These are phyloP conservation scores for Mirounga angustirostris DNA, from an alignment of 2,113 vertebrate species.

Conservation along the genomic window DNA sequence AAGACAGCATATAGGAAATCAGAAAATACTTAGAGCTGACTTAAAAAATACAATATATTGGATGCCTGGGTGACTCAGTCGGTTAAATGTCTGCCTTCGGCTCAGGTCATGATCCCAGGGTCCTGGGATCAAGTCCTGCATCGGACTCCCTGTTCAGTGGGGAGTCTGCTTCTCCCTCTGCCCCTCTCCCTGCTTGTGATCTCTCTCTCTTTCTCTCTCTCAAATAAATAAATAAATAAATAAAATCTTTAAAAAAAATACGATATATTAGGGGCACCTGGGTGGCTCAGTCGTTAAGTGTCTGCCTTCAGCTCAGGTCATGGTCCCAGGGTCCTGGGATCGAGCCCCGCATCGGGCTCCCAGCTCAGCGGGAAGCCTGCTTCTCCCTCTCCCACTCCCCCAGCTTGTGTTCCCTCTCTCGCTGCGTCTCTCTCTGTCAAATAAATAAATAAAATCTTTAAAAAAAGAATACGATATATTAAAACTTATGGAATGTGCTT, in stretches of 20 bases:
- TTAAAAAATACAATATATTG: background rate
- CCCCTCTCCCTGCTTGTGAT: background rate
- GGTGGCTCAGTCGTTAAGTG: background rate
- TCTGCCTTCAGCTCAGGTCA: background rate
- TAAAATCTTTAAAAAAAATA: background rate
- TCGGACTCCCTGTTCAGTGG: background rate
- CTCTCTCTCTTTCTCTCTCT: background rate
- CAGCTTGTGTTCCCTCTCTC: background rate
- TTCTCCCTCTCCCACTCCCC: background rate
- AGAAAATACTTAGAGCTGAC: background rate
- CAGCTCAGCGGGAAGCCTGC: background rate
- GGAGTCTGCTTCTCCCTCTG: background rate
- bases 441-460: too few species aligned
- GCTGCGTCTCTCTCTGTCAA: too few species aligned
- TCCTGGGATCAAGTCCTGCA: background rate
- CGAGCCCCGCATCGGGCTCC: background rate
- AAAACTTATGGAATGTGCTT: background rate
- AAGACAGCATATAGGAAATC: background rate
- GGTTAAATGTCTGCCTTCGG: background rate
- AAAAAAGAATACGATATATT: background rate
- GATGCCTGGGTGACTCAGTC: background rate
- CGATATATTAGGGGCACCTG: too few species aligned
- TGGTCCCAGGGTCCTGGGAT: background rate
- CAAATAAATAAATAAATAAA: too few species aligned
- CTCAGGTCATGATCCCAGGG: background rate